Evolutionary conservation across 2,888 invertebrate genomes (phyloP).

Genomic region (Gastrophysa polygoni): DNA sequence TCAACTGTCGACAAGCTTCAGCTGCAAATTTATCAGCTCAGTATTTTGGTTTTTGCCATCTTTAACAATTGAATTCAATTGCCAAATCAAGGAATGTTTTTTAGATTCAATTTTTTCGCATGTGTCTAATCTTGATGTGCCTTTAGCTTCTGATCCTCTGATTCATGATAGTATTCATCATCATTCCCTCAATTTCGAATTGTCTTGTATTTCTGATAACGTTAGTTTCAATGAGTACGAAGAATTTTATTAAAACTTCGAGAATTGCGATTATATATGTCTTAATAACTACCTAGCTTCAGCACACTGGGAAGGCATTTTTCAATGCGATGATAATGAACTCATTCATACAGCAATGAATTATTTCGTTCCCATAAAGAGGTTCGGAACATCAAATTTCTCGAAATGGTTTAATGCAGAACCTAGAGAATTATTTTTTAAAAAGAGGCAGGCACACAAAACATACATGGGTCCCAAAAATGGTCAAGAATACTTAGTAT

Average conservation of each 20-base stretch:
- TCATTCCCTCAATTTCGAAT: not conserved
- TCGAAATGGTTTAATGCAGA: too few species aligned
- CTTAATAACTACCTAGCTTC: not conserved
- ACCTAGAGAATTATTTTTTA: not conserved
- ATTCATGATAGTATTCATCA: too few species aligned
- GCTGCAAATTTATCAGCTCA: not conserved
- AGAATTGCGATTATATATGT: not conserved
- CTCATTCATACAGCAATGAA: not conserved
- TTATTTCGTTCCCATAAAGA: not conserved
- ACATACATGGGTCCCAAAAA: not conserved
- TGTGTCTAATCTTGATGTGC: not conserved
- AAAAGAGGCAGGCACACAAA: too few species aligned
- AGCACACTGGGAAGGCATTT: constrained; percentile 2
- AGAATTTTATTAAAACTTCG: not conserved
- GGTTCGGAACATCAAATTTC: not conserved
- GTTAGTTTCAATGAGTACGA: not conserved
- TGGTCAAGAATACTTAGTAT: not conserved
- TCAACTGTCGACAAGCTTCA: not conserved
- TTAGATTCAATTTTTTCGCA: too few species aligned
- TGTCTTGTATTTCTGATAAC: not conserved
- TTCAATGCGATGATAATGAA: too few species aligned
- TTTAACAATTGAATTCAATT: constrained; percentile 1
- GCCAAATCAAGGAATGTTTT: not conserved
- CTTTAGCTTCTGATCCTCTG: not conserved
- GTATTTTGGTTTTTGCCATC: too few species aligned